Evolutionary conservation across 2,888 invertebrate species (phyloP).

Genomic region (Dicroscelio sp.): DNA sequence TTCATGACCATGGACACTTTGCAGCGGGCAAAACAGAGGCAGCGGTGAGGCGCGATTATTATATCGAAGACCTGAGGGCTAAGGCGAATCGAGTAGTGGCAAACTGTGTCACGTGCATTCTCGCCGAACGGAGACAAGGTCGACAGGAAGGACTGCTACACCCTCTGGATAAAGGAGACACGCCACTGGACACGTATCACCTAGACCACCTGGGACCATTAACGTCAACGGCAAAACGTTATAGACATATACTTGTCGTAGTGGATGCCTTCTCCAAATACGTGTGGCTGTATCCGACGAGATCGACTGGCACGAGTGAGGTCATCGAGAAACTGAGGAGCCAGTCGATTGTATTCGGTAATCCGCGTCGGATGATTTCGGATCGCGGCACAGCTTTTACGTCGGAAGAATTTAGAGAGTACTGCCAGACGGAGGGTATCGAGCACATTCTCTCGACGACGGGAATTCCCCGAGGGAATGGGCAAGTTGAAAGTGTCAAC

Average conservation of each 20-base stretch:
- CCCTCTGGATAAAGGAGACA: neutral
- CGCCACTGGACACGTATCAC: neutral
- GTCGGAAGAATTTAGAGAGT: neutral
- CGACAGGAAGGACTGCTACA: neutral
- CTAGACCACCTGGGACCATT: constrained; percentile 13
- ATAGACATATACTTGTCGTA: neutral
- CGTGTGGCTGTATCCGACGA: constrained; percentile 8
- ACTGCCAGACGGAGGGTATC: too few species aligned
- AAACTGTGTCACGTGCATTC: neutral
- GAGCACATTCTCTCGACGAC: too few species aligned
- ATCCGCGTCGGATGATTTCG: neutral
- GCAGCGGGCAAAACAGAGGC: neutral
- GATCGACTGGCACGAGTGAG: neutral
- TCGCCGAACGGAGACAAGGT: neutral
- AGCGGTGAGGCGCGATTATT: neutral
- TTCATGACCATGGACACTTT: constrained; percentile 39
- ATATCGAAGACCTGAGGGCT: neutral
- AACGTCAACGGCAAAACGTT: neutral
- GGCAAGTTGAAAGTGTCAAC: too few species aligned
- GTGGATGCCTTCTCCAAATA: neutral
- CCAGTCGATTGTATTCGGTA: neutral
- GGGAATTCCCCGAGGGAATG: too few species aligned
- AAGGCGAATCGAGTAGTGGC: neutral
- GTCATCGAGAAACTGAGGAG: neutral
- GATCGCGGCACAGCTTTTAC: neutral